Conservation (phyloP, 2,888 invertebrate genomes). For the Rhamphomyia laevipes region DNA sequence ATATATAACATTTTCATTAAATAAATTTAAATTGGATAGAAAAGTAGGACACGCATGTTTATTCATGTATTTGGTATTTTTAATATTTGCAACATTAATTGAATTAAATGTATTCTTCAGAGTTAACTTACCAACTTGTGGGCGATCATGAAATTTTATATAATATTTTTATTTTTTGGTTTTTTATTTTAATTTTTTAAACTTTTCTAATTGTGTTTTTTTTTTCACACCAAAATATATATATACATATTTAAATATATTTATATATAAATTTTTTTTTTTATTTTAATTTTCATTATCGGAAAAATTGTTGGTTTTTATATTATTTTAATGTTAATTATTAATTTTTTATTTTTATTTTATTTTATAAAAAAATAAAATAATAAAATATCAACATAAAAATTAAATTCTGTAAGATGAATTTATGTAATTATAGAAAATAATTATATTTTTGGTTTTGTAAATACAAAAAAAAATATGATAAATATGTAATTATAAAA, state of each 20-base stretch:
- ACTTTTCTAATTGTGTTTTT: background rate
- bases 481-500: too few species aligned
- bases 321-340: too few species aligned
- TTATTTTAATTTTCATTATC: too few species aligned
- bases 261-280: too few species aligned
- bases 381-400: too few species aligned
- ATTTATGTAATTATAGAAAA: too few species aligned
- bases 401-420: too few species aligned
- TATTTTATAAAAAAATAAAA: too few species aligned
- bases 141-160: slow-evolving; percentile 33
- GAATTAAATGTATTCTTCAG: slow-evolving; percentile 89
- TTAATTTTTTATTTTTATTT: too few species aligned
- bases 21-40: slow-evolving; percentile 77
- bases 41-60: slow-evolving; percentile 76
- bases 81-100: slow-evolving; percentile 77
- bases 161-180: background rate
- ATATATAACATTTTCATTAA: slow-evolving; percentile 72
- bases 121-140: slow-evolving; percentile 79
- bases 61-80: slow-evolving; percentile 76
- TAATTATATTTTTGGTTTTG: too few species aligned
- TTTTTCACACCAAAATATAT: background rate
- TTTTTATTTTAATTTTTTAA: background rate
- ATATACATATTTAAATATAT: background rate
- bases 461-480: too few species aligned
- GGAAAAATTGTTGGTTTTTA: too few species aligned